Conservation (phyloP, 2,113 vertebrate species). For the Prietella phreatophila region DNA sequence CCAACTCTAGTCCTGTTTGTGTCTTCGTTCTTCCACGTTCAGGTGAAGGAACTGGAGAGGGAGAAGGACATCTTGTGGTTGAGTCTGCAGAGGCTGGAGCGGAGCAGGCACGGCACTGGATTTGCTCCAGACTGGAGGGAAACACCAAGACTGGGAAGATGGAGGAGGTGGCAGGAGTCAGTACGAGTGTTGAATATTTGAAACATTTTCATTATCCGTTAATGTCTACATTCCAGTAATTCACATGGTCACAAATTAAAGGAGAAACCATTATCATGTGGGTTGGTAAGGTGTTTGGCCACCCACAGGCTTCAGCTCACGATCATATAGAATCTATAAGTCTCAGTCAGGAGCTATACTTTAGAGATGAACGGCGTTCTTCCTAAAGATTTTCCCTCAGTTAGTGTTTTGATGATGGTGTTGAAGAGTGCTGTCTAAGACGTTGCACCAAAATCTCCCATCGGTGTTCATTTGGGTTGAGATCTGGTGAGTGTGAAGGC, state of each 20-base stretch:
- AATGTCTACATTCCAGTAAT: background rate
- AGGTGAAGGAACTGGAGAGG: constrained; percentile 46
- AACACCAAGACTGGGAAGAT: background rate
- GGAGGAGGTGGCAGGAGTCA: background rate
- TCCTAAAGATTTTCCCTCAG: background rate
- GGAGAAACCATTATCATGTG: background rate
- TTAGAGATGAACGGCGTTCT: background rate
- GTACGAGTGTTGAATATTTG: background rate
- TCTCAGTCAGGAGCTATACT: background rate
- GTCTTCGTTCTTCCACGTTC: background rate
- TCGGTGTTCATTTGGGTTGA: background rate
- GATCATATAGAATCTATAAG: background rate
- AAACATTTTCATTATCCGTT: background rate
- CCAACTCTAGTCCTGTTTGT: background rate
- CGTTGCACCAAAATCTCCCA: background rate
- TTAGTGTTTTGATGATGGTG: background rate
- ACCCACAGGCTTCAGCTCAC: background rate
- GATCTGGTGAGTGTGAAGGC: background rate
- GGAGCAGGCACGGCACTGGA: constrained; percentile 8
- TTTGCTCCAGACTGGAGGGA: background rate
- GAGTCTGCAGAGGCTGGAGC: constrained; percentile 29
- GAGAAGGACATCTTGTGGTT: constrained; percentile 36
- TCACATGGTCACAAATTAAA: background rate
- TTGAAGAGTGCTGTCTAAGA: background rate
- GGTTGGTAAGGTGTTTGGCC: background rate